phyloP scores from a whole-genome alignment of 1,140 invertebrate species.

The Zaprionus capensis region DNA sequence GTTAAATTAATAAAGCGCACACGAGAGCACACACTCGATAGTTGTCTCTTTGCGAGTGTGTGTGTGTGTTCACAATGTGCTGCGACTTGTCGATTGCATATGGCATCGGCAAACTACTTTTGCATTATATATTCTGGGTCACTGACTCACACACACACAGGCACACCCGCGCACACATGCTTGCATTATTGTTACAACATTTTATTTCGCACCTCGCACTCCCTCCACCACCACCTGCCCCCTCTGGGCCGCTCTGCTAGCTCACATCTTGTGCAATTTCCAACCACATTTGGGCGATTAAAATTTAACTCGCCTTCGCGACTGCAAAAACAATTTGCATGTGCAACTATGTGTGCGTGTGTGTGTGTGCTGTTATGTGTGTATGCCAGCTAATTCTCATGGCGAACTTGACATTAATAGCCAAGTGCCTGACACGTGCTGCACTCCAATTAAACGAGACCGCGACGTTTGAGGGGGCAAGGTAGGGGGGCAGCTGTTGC shows the following conservation, averaged over 20 bases:
- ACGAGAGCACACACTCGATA: constrained; percentile 14
- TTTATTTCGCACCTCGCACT: constrained; percentile 32
- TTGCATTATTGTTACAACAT: constrained; percentile 52
- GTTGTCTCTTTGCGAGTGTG: background rate
- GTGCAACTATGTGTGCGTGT: constrained; percentile 26
- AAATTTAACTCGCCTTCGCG: constrained; percentile 55
- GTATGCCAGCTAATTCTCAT: constrained; percentile 62
- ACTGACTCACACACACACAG: constrained; percentile 55
- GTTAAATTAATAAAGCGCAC: constrained; percentile 35
- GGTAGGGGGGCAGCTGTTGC: constrained; percentile 9
- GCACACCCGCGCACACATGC: constrained; percentile 20
- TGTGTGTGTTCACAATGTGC: constrained; percentile 31
- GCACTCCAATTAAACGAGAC: constrained; percentile 55
- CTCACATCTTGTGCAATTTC: constrained; percentile 53
- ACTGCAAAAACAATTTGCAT: constrained; percentile 72
- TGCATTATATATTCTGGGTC: constrained; percentile 75
- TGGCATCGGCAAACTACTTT: constrained; percentile 69
- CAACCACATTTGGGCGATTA: constrained; percentile 64
- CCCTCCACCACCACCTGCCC: constrained; percentile 35
- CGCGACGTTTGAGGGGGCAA: background rate
- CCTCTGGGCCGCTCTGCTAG: constrained; percentile 6
- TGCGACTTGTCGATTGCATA: constrained; percentile 22
- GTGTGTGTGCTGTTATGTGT: constrained; percentile 55
- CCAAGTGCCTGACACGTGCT: constrained; percentile 62
- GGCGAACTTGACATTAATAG: constrained; percentile 78